Evolutionary conservation across 1,140 invertebrate species (phyloP).

Genomic region (Stenopsyche tienmushanensis): DNA sequence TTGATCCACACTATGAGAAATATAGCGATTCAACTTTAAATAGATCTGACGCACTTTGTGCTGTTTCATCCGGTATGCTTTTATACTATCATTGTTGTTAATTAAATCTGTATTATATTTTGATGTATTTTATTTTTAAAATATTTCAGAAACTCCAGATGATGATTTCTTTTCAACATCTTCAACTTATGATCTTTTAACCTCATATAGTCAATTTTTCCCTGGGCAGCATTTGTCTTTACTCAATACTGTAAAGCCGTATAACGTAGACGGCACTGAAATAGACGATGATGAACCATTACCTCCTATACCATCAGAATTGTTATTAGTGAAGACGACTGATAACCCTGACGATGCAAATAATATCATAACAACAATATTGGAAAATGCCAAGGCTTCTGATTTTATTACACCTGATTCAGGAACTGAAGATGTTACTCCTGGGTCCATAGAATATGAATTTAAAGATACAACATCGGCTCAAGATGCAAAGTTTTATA

Average conservation of each 20-base stretch:
- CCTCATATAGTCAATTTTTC: conserved; percentile 70
- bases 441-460: conserved; percentile 47
- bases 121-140: conserved; percentile 24
- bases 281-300: conserved; percentile 41
- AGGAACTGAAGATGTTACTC: conserved; percentile 60
- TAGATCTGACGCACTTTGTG: neutral
- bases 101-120: conserved; percentile 2
- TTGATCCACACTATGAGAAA: conserved; percentile 21
- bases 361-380: conserved; percentile 37
- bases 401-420: conserved; percentile 60
- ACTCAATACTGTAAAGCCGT: conserved; percentile 45
- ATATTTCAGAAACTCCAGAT: conserved; percentile 48
- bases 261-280: conserved; percentile 17
- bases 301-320: conserved; percentile 35
- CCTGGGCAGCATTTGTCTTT: conserved; percentile 57
- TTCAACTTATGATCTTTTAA: conserved; percentile 62
- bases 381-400: conserved; percentile 43
- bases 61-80: conserved; percentile 3
- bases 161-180: conserved; percentile 73
- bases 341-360: conserved; percentile 42
- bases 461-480: conserved; percentile 12
- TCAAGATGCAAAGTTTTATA: neutral
- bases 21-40: conserved; percentile 3
- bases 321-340: conserved; percentile 40
- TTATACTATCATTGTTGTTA: neutral